Percentiles rank a stretch among this genome's conserved stretches.
These are phyloP conservation scores for Blastobasis lacticolella DNA, from an alignment of 2,888 invertebrate species.

Conservation along the genomic window DNA sequence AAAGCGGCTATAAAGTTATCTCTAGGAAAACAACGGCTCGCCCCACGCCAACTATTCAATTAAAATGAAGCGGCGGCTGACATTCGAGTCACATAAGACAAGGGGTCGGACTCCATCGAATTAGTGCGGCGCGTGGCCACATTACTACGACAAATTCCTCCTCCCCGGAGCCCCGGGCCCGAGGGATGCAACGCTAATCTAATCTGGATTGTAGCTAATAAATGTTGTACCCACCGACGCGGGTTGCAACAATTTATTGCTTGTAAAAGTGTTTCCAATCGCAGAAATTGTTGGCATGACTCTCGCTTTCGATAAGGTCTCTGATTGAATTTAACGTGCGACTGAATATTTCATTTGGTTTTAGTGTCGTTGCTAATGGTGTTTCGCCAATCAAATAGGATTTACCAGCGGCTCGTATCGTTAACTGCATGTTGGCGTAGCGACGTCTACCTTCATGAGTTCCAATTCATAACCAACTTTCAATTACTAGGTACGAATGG, in stretches of 20 bases:
- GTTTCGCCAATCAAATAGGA: slow-evolving; percentile 23
- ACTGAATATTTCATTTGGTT: slow-evolving; percentile 41
- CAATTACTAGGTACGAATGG: no score
- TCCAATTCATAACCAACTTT: no score
- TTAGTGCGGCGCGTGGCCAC: slow-evolving; percentile 71
- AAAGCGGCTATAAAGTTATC: slow-evolving; percentile 68
- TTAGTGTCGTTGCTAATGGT: slow-evolving; percentile 31
- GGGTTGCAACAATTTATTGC: slow-evolving; percentile 68
- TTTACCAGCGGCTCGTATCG: slow-evolving; percentile 14
- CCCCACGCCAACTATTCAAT: slow-evolving; percentile 68
- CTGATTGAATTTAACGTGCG: slow-evolving; percentile 66
- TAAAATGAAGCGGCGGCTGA: slow-evolving; percentile 64
- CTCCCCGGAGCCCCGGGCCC: slow-evolving; percentile 41
- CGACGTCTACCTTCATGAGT: no score
- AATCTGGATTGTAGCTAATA: slow-evolving; percentile 73
- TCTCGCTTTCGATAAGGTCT: slow-evolving; percentile 42
- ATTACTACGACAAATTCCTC: slow-evolving; percentile 68
- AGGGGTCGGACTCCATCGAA: slow-evolving; percentile 60
- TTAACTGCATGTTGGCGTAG: neutral
- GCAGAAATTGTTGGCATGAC: slow-evolving; percentile 60
- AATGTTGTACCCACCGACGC: slow-evolving; percentile 65
- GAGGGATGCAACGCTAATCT: slow-evolving; percentile 70
- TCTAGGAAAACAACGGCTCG: slow-evolving; percentile 59
- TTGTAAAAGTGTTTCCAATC: slow-evolving; percentile 75
- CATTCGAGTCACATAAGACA: slow-evolving; percentile 66